Evolutionary conservation across 1,140 invertebrate species (phyloP).

Genomic region (Drosophila littoralis): DNA sequence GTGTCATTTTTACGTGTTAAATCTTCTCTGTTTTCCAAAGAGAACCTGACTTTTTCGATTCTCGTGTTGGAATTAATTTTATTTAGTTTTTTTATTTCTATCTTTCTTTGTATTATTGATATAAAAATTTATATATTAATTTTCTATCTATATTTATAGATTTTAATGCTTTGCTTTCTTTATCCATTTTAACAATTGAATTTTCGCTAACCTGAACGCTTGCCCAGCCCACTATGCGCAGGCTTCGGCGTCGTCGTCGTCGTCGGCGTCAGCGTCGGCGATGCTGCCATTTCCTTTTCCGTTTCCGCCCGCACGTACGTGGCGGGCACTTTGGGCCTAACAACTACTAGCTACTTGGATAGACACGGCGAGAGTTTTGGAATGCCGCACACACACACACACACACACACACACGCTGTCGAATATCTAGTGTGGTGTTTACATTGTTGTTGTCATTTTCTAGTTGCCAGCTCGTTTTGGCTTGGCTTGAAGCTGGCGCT

Average conservation of each 20-base stretch:
- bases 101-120: not conserved
- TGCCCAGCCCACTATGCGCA: not conserved
- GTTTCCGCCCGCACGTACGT: conserved; percentile 64
- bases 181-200: no score
- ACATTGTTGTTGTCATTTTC: conserved; percentile 17
- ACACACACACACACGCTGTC: conserved; percentile 4
- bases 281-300: conserved; percentile 70
- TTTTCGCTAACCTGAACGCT: not conserved
- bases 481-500: conserved; percentile 39
- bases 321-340: conserved; percentile 57
- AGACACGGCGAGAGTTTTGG: conserved; percentile 4
- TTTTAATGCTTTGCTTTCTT: no score
- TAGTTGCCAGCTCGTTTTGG: conserved; percentile 59
- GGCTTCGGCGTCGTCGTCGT: conserved; percentile 30
- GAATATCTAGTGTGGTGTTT: conserved; percentile 2
- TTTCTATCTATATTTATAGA: no score
- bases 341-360: conserved; percentile 59
- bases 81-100: not conserved
- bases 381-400: conserved; percentile 29
- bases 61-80: no score
- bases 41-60: no score
- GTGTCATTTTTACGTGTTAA: no score
- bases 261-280: conserved; percentile 29
- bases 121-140: not conserved
- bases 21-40: no score